Base-by-base conservation (phyloP, 1,140 invertebrate species). In the Sarcophaga bullata region DNA sequence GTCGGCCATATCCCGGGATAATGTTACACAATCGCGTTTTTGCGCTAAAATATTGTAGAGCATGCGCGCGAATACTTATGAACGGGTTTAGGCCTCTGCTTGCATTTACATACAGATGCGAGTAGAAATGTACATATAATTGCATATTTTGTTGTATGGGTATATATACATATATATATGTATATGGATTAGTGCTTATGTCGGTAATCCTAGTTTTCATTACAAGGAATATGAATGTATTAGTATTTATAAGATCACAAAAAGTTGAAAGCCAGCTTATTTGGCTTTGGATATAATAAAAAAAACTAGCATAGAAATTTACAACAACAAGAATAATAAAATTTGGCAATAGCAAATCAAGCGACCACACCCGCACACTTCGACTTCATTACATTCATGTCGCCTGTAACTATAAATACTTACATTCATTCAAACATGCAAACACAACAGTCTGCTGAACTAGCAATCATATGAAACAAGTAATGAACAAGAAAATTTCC, bases 301-400 rank as follows among this genome's bases (percentile, higher is more conserved):
- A 84, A 84, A 48, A 78, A 78, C 11, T 6, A 78, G 15, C 37
- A 78, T 7, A 47, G 15, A 37, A 37, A 37, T 37, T 17, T 46
- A 78, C 75, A 48, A 48, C 8, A 81, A 46, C 19, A 81, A 81
- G 17, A 81, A 37, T 25, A 13, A 37, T 8, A 81, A 81, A 72
- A 81, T 68, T 78, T 78, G 75, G 75, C 50, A 78, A 78, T 78
- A 78, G 75, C 75, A 78, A 78, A 75, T 87, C 85, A 88, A 86
- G 87, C 88, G 88, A 89, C 88, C 88, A 89, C 88, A 89, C 88
- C 88, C 88, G 88, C 88, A 87, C 88, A 89, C 88, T 89, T 89
- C 88, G 89, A 89, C 88, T 89, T 89, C 88, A 89, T 89, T 89
- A 89, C 88, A 89, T 89, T 89, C 88, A 89, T 89, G 88, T 89